Base-by-base conservation (phyloP, 2,113 vertebrate species). In the Oreochromis spilurus region DNA sequence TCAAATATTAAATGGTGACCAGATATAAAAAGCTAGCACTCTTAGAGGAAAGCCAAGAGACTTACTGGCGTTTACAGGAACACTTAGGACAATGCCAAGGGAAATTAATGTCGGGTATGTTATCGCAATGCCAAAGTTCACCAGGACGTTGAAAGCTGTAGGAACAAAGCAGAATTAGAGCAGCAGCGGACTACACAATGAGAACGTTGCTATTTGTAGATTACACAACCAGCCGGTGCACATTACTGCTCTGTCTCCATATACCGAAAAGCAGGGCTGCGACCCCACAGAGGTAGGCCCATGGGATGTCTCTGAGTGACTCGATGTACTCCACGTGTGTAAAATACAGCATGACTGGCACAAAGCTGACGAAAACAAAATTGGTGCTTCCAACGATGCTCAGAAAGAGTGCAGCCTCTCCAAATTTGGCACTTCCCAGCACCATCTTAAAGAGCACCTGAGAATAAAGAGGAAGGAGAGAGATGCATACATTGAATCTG, bases 361-460 rank as follows among this genome's bases (percentile, higher is more conserved):
- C 96, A 83, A 97, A 97, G 94, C 97, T 98, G 95, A 99, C 81
- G 54, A 99, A 98, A 89, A 98, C 94, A 88, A 98, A 91, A 60
- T 99, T 99, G 95, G 98, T 98, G 40, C 97, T 96, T 26, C 97
- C 98, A 72, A 99, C 95, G 19, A 98, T 96, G 58, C 97, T 98
- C 91, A 99, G 93, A 92, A 99, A 99, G 93, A 99, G 97, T 87
- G 98, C 98, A 24, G 98, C 98, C 95, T 99, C 98, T 86, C 98
- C 98, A 78, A 98, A 99, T 95, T 98, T 99, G 87, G 98, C 98
- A 88, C 98, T 98, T 93, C 98, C 98, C 87, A 99, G 95, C 89
- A 99, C 97, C 93, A 99, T 97, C 95, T 99, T 99, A 96, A 99
- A 99, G 92, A 99, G 97, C 91, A 99, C 98, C 98, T 99, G 94